These are phyloP conservation scores for Uropetala carovei DNA, from an alignment of 2,888 invertebrate species.

Conservation along the genomic window DNA sequence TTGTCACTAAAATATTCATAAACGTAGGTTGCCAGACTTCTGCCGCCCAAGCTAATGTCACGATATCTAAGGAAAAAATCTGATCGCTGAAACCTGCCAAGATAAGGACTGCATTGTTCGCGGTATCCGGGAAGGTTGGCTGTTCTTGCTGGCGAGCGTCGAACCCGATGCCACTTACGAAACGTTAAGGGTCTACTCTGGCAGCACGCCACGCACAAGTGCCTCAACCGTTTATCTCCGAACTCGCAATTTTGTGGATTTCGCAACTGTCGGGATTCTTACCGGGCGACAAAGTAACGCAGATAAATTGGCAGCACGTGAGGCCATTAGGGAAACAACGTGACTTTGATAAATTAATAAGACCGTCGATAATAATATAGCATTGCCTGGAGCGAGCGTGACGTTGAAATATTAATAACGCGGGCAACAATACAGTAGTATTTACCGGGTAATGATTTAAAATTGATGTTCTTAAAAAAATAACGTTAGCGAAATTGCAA, in stretches of 20 bases:
- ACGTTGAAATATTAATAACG: conserved; percentile 34
- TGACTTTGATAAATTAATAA: conserved; percentile 54
- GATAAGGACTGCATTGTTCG: conserved; percentile 46
- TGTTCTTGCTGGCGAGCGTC: conserved; percentile 15
- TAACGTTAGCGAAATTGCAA: neutral
- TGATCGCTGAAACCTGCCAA: conserved; percentile 36
- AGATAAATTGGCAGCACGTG: neutral
- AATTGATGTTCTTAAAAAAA: neutral
- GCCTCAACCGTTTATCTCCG: neutral
- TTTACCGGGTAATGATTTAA: conserved; percentile 15
- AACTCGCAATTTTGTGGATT: conserved; percentile 2
- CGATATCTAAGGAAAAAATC: neutral
- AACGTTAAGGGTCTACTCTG: neutral
- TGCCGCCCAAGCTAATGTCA: neutral
- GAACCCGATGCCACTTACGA: conserved; percentile 46
- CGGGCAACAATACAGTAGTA: conserved; percentile 17
- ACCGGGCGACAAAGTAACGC: neutral
- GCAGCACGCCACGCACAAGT: conserved; percentile 25
- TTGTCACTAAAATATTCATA: conserved; percentile 15
- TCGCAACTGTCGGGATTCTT: neutral
- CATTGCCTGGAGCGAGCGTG: neutral
- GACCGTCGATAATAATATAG: neutral
- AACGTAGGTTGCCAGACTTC: neutral
- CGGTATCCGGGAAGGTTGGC: conserved; percentile 42
- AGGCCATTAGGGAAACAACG: conserved; percentile 39